A percentile compares a stretch with the other conserved stretches of the same genome.
These are phyloP conservation scores for Aplodontia rufa DNA, from an alignment of 2,113 vertebrate genomes.

Conservation along the genomic window DNA sequence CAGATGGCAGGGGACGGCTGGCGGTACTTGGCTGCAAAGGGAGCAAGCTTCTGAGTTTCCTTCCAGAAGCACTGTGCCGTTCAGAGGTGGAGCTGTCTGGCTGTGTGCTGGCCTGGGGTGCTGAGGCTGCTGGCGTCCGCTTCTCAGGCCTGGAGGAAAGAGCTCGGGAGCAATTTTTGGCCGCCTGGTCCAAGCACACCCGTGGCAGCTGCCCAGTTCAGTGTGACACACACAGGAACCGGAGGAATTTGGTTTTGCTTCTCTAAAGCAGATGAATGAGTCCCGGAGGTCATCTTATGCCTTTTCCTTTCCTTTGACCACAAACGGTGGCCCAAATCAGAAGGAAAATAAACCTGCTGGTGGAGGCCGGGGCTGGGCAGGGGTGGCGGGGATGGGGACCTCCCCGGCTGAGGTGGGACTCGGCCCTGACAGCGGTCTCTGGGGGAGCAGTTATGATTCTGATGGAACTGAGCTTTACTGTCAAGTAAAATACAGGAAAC, in stretches of 20 bases:
- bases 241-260: slow-evolving; percentile 1
- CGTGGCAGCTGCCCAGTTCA: not conserved
- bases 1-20: not conserved
- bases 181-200: not conserved
- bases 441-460: too few species aligned
- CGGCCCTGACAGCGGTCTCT: not conserved
- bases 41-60: not conserved
- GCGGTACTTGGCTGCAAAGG: not conserved
- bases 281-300: not conserved
- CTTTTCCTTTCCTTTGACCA: not conserved
- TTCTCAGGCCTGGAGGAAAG: not conserved
- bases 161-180: not conserved
- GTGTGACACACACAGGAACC: not conserved
- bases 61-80: not conserved
- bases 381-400: not conserved
- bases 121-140: slow-evolving; percentile 26
- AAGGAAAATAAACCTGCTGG: not conserved
- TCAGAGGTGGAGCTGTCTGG: slow-evolving; percentile 48
- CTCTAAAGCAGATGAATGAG: not conserved
- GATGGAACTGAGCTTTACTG: not conserved
- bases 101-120: not conserved
- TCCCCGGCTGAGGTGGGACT: not conserved
- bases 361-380: not conserved
- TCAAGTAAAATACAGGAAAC: slow-evolving; percentile 67
- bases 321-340: not conserved